Percentiles rank a stretch among this genome's conserved stretches.
phyloP scores from a whole-genome alignment of 2,797 vertebrate genomes.

The Carduelis carduelis region DNA sequence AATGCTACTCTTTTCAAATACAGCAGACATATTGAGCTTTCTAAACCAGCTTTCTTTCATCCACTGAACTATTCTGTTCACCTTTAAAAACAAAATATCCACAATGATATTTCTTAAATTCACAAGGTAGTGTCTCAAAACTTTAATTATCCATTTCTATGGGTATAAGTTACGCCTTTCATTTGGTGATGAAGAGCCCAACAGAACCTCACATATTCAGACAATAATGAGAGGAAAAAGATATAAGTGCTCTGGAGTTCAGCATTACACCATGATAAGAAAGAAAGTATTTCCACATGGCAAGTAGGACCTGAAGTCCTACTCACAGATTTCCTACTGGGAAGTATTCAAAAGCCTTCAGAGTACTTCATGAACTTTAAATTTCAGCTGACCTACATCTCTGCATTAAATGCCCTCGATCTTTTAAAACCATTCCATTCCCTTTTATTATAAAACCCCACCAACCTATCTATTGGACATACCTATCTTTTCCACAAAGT shows the following conservation, averaged over 20 bases:
- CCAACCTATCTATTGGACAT: background rate
- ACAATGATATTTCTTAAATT: background rate
- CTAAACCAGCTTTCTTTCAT: background rate
- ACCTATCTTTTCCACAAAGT: background rate
- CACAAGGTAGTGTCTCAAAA: background rate
- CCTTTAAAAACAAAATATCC: background rate
- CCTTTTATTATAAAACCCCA: background rate
- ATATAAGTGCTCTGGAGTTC: background rate
- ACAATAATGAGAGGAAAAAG: background rate
- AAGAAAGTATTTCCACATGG: background rate
- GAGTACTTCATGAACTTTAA: background rate
- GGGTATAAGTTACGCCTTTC: background rate
- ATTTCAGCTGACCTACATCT: slow-evolving; percentile 15
- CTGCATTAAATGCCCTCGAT: background rate
- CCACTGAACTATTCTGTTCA: background rate
- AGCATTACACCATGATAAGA: background rate
- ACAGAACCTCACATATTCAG: background rate
- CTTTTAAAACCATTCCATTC: background rate
- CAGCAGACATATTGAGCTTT: background rate
- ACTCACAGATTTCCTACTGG: background rate
- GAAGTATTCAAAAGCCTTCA: background rate
- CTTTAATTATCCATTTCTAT: background rate
- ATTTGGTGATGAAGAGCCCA: background rate
- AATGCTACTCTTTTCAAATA: background rate
- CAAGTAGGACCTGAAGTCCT: background rate